Evolutionary conservation across 2,888 invertebrate species (phyloP).

Genomic region (Dicyrtoma fusca): DNA sequence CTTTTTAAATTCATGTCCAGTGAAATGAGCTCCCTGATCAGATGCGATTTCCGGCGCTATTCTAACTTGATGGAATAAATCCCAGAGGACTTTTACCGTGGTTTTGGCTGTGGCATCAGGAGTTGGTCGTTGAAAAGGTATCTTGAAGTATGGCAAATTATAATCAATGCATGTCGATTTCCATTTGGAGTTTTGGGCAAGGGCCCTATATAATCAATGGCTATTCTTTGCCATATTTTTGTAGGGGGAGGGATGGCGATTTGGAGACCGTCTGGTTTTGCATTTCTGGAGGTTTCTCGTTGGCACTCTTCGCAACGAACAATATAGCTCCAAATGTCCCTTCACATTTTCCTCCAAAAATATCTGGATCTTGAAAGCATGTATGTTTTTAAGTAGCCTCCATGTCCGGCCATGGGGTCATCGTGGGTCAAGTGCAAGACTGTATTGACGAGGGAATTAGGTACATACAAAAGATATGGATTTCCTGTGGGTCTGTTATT

Average conservation of each 20-base stretch:
- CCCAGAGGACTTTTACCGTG: too few species aligned
- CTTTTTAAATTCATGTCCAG: too few species aligned
- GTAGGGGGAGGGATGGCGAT: background rate
- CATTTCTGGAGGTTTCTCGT: background rate
- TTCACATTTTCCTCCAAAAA: slow-evolving; percentile 23
- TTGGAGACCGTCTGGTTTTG: background rate
- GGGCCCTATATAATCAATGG: slow-evolving; percentile 31
- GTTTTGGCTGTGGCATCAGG: too few species aligned
- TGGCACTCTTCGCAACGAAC: slow-evolving; percentile 23
- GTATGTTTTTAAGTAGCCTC: background rate
- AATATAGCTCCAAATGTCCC: slow-evolving; percentile 1
- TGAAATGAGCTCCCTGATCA: too few species aligned
- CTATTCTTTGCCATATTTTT: background rate
- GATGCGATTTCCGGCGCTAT: too few species aligned
- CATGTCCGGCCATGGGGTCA: background rate
- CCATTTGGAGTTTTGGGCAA: background rate
- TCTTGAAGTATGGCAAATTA: background rate
- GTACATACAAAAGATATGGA: slow-evolving; percentile 11
- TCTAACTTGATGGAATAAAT: too few species aligned
- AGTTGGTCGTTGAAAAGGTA: too few species aligned
- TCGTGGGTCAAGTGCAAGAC: background rate
- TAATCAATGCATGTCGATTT: slow-evolving; percentile 5
- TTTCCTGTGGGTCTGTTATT: background rate
- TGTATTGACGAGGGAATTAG: background rate
- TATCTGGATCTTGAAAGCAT: background rate